These are phyloP conservation scores for Aphelenchoides avenae DNA, from an alignment of 1,140 invertebrate genomes.

Conservation along the genomic window DNA sequence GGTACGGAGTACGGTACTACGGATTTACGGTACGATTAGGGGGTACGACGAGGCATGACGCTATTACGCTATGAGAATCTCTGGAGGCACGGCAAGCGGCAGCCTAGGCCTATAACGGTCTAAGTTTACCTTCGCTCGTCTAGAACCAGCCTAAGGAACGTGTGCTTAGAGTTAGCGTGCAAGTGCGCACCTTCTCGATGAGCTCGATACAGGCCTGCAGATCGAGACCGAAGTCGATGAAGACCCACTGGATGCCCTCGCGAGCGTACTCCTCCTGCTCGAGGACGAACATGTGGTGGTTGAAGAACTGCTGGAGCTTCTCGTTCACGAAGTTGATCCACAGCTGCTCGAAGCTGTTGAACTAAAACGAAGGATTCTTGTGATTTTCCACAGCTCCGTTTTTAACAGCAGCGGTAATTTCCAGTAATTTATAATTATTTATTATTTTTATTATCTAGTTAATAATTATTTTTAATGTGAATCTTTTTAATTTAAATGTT, in stretches of 20 bases:
- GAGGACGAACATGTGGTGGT: slow-evolving; percentile 99
- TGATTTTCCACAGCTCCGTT: slow-evolving; percentile 66
- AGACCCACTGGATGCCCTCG: slow-evolving; percentile 95
- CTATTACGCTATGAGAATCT: neutral
- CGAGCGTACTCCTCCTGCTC: slow-evolving; percentile 99
- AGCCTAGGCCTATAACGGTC: too few species aligned
- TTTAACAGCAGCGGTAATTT: slow-evolving; percentile 12
- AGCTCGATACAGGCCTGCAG: slow-evolving; percentile 95
- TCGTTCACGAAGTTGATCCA: slow-evolving; percentile 99
- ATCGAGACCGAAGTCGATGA: slow-evolving; percentile 99
- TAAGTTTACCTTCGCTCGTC: too few species aligned
- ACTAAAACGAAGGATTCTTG: too few species aligned
- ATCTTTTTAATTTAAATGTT: neutral
- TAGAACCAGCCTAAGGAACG: too few species aligned
- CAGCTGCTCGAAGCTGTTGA: slow-evolving; percentile 98
- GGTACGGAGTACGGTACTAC: neutral
- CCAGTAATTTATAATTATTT: neutral
- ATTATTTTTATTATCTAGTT: neutral
- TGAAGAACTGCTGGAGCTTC: slow-evolving; percentile 99
- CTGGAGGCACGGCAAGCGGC: neutral
- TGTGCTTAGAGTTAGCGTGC: neutral
- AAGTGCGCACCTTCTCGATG: slow-evolving; percentile 82
- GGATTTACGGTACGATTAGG: neutral
- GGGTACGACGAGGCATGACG: neutral
- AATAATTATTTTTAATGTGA: neutral